phyloP scores from a whole-genome alignment of 2,113 vertebrate species.

The Ammodytes marinus region DNA sequence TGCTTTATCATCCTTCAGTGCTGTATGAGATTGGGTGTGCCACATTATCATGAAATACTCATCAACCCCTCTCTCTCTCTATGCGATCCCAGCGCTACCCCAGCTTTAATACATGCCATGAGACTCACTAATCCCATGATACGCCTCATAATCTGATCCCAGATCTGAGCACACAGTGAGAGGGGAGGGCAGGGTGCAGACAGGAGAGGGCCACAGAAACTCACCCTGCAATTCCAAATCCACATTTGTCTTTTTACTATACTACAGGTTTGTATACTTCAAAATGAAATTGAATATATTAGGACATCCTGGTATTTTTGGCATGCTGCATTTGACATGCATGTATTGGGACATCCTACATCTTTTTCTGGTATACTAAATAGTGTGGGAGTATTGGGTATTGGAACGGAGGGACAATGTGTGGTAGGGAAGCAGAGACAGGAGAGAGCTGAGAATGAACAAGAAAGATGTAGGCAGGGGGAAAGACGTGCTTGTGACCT shows the following conservation, averaged over 20 bases:
- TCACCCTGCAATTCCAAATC: too few species aligned
- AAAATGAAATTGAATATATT: too few species aligned
- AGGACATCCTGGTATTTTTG: too few species aligned
- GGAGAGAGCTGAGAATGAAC: slow-evolving; percentile 19
- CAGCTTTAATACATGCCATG: slow-evolving; percentile 62
- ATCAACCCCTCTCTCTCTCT: slow-evolving; percentile 47
- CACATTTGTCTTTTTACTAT: too few species aligned
- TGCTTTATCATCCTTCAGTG: slow-evolving; percentile 72
- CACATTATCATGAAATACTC: slow-evolving; percentile 72
- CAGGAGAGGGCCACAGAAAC: not conserved
- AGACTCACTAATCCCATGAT: slow-evolving; percentile 73
- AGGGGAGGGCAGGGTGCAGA: not conserved
- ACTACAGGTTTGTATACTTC: too few species aligned
- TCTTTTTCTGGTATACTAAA: not conserved
- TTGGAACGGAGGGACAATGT: slow-evolving; percentile 22
- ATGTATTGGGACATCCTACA: too few species aligned
- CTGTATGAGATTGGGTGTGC: slow-evolving; percentile 40
- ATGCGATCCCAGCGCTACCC: slow-evolving; percentile 29
- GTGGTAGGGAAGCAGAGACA: slow-evolving; percentile 27
- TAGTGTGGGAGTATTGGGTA: slow-evolving; percentile 17
- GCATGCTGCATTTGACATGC: too few species aligned
- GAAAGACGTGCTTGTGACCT: slow-evolving; percentile 67
- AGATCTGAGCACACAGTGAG: slow-evolving; percentile 67
- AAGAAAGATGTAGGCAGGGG: slow-evolving; percentile 23
- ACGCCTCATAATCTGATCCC: slow-evolving; percentile 75